Evolutionary conservation across 1,140 invertebrate species (phyloP), one percentile per base, ranked within the genome.

Genomic region (Cyclargus thomasi): DNA sequence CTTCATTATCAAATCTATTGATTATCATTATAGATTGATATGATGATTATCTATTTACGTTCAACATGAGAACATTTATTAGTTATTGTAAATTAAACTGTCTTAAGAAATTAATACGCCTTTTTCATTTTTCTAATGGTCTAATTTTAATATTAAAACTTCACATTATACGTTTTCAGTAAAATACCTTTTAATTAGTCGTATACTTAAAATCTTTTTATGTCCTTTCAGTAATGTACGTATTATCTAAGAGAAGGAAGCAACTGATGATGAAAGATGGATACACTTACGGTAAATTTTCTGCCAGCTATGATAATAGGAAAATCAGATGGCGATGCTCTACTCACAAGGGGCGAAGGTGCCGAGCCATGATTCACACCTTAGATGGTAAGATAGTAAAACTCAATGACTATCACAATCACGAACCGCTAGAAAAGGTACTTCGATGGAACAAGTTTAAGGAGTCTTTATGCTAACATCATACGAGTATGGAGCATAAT

Each of bases 321-420:
- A 69, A 68, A 62, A 65, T 62, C 18, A 64, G 79, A 10, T 83
- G 81, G 79, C 72, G 74, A 39, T 83, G 79, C 65, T 79, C 76
- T 22, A 81, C 77, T 0, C 78, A 80, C 64, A 69, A 64, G 10
- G 62, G 67, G 2, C 74, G 70, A 22, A 64, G 68, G 1, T 74
- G 75, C 36, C 18, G 21, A 3, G 75, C 68, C 11, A 53, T 20
- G 39, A 53, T 77, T 2, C 53, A 68, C 23, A 80, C 73, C 16
- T 2, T 76, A 0, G 70, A 71, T 3, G 69, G 74, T 10, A 53
- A 64, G 16, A 65, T 76, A 2, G 63, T 75, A 18, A 20, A 36
- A 7, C 21, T 67, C 2, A 68, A 69, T 20, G 67, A 73, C 7
- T 20, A 57, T 6, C 71, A 72, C 21, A 72, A 67, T 17, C 68